Conservation (phyloP, 2,888 invertebrate species). For the Spodoptera picta region DNA sequence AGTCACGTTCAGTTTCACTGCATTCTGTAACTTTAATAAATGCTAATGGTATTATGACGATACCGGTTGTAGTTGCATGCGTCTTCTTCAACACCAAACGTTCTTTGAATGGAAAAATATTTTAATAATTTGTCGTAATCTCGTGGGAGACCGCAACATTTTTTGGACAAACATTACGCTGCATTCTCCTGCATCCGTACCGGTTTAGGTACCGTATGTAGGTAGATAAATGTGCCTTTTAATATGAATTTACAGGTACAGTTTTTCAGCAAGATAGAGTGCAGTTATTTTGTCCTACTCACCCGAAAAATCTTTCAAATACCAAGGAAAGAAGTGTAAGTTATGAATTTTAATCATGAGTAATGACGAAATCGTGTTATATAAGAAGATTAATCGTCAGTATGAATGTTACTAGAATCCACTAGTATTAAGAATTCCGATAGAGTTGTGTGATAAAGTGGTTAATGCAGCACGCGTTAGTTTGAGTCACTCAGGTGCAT, state of each 20-base stretch:
- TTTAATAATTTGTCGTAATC: neutral
- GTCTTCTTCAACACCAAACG: slow-evolving; percentile 4
- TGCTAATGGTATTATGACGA: slow-evolving; percentile 37
- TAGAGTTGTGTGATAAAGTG: slow-evolving; percentile 58
- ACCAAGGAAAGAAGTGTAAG: slow-evolving; percentile 24
- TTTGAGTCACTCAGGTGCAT: slow-evolving; percentile 32
- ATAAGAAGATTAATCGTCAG: slow-evolving; percentile 42
- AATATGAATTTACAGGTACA: neutral
- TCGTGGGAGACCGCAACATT: too few species aligned
- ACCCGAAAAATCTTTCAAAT: slow-evolving; percentile 1
- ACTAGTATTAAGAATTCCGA: slow-evolving; percentile 60
- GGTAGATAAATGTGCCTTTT: too few species aligned
- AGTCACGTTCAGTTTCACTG: slow-evolving; percentile 44
- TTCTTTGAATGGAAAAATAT: neutral
- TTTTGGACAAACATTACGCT: too few species aligned
- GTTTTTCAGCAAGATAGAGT: neutral
- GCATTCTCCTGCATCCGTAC: too few species aligned
- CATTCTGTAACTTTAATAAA: slow-evolving; percentile 41
- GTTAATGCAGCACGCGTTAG: slow-evolving; percentile 50
- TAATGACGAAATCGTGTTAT: slow-evolving; percentile 39
- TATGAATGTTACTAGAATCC: slow-evolving; percentile 53
- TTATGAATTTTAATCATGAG: slow-evolving; percentile 23
- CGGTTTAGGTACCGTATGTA: too few species aligned
- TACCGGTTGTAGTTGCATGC: slow-evolving; percentile 22
- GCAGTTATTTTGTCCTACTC: neutral